Percentiles rank a stretch among this genome's conserved stretches.
Evolutionary conservation across 2,113 vertebrate species (phyloP).

Genomic region (human): GRCh38 chr20:4259501-4260000

Average conservation of each 20-base stretch:
- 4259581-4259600: neutral
- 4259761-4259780: neutral
- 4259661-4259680: neutral
- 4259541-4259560: neutral
- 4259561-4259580: neutral
- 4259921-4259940: neutral
- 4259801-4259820: neutral
- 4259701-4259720: neutral
- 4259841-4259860: neutral
- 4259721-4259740: neutral
- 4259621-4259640: neutral
- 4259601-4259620: neutral
- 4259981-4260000: neutral
- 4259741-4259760: neutral
- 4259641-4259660: neutral
- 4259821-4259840: conserved; percentile 28
- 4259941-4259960: neutral
- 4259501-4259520: neutral
- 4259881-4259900: neutral
- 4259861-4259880: neutral
- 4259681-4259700: neutral
- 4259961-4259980: neutral
- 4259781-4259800: neutral
- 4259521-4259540: neutral
- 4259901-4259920: neutral